phyloP scores from a whole-genome alignment of 1,140 invertebrate species.

The Aethina tumida region DNA sequence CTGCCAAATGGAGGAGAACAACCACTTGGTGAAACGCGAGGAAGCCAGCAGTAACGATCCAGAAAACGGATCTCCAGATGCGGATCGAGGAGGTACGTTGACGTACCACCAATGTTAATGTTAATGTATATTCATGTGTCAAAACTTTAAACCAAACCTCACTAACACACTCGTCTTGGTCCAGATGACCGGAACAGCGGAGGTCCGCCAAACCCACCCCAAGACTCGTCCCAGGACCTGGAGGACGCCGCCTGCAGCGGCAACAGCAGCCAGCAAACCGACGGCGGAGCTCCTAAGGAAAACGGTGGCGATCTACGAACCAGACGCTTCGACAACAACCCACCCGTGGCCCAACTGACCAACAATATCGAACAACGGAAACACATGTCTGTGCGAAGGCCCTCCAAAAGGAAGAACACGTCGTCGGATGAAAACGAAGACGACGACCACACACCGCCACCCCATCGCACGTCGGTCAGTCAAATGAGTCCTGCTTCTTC shows the following conservation, averaged over 20 bases:
- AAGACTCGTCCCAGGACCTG: constrained; percentile 41
- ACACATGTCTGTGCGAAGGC: constrained; percentile 29
- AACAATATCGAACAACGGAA: constrained; percentile 26
- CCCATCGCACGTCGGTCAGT: constrained; percentile 38
- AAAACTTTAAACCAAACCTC: no score
- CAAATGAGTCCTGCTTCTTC: constrained; percentile 54
- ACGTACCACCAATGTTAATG: constrained; percentile 34
- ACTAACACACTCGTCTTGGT: constrained; percentile 20
- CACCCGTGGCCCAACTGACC: constrained; percentile 38
- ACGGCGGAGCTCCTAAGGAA: constrained; percentile 36
- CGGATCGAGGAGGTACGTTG: constrained; percentile 60
- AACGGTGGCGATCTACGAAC: constrained; percentile 44
- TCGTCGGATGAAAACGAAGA: constrained; percentile 49
- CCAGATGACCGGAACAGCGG: constrained; percentile 47
- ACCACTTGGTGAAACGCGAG: constrained; percentile 66
- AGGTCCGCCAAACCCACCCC: constrained; percentile 43
- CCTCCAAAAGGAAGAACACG: constrained; percentile 45
- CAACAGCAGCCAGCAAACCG: constrained; percentile 12
- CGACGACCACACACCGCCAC: constrained; percentile 35
- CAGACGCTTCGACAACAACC: constrained; percentile 39
- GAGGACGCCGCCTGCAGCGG: constrained; percentile 39
- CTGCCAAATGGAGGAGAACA: constrained; percentile 77
- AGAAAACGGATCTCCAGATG: constrained; percentile 75
- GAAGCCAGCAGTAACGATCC: constrained; percentile 69
- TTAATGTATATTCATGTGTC: no score